Percentiles rank a stretch among this genome's conserved stretches.
Conservation (phyloP, 2,888 invertebrate genomes). For the Tenthredo mesomela region DNA sequence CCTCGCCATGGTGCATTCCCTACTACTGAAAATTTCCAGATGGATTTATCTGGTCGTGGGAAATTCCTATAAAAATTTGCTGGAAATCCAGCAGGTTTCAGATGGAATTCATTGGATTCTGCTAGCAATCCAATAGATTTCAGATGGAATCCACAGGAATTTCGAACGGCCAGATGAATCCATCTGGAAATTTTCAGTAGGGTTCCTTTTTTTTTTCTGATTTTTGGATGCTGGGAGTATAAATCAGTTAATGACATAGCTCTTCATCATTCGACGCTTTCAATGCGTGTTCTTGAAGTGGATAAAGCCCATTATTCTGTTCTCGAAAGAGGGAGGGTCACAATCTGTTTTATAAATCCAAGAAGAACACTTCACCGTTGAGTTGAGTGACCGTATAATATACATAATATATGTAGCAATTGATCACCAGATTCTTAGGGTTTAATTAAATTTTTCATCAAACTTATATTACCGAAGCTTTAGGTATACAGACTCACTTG, state of each 20-base stretch:
- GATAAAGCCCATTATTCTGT: slow-evolving; percentile 72
- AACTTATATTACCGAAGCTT: background rate
- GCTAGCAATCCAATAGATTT: too few relatives aligned
- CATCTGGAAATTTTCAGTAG: too few relatives aligned
- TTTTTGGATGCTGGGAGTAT: background rate
- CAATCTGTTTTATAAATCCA: slow-evolving; percentile 74
- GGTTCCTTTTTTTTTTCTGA: background rate
- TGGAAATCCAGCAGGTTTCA: too few relatives aligned
- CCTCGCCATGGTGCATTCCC: background rate
- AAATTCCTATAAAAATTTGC: too few relatives aligned
- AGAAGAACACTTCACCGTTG: slow-evolving; percentile 20
- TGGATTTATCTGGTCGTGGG: too few relatives aligned
- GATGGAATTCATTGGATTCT: too few relatives aligned
- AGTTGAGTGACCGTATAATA: background rate
- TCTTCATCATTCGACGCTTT: background rate
- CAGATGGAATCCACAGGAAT: too few relatives aligned
- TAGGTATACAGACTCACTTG: background rate
- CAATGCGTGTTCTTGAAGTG: background rate
- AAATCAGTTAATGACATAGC: background rate
- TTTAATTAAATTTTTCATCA: background rate
- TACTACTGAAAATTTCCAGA: too few relatives aligned
- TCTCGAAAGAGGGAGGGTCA: slow-evolving; percentile 71
- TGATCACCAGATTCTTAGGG: background rate
- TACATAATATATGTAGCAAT: background rate
- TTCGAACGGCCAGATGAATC: too few relatives aligned